These are phyloP conservation scores for Hylaeus anthracinus DNA, from an alignment of 1,140 invertebrate species.

Conservation along the genomic window DNA sequence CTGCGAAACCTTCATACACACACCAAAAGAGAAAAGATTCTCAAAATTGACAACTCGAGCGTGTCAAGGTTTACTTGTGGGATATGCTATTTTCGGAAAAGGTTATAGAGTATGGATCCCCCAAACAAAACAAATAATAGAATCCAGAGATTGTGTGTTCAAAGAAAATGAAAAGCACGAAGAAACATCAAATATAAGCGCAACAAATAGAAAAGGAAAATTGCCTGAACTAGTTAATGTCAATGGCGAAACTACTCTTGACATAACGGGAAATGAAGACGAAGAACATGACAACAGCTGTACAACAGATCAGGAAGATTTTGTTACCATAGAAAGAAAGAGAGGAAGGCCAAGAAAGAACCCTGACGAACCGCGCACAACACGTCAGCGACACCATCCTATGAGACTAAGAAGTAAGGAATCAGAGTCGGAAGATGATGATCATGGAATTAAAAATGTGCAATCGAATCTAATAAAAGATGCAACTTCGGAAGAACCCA, in stretches of 20 bases:
- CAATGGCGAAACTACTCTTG: neutral
- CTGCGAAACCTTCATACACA: slow-evolving; percentile 23
- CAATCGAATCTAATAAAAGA: neutral
- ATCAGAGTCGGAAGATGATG: too few relatives aligned
- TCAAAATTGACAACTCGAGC: neutral
- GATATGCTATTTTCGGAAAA: neutral
- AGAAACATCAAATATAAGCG: neutral
- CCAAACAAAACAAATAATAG: neutral
- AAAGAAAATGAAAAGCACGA: neutral
- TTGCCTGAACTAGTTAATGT: neutral
- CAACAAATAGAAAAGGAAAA: neutral
- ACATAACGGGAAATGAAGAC: neutral
- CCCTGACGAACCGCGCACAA: neutral
- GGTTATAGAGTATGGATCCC: neutral
- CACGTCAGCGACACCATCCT: neutral
- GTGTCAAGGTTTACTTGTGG: neutral
- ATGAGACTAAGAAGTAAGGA: neutral
- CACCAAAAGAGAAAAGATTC: slow-evolving; percentile 5
- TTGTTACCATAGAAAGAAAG: neutral
- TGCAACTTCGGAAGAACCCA: too few relatives aligned
- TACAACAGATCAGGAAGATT: neutral
- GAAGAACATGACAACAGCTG: neutral
- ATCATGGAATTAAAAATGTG: too few relatives aligned
- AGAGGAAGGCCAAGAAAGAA: neutral
- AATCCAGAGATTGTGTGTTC: slow-evolving; percentile 3